phyloP scores from a whole-genome alignment of 2,888 invertebrate species.

The Synergus japonicus region DNA sequence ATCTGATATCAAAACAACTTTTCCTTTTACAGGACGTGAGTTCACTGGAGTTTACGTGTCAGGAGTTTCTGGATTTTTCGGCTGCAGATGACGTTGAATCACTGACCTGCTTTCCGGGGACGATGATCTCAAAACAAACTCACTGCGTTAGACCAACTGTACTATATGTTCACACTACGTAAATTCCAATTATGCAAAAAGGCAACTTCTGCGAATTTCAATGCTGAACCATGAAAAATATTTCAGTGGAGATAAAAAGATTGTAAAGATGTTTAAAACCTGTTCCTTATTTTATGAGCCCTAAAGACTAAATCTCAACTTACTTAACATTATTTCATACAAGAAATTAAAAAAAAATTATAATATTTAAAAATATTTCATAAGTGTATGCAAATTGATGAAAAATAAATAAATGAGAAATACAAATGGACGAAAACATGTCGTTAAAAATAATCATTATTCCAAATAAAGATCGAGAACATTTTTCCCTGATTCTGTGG shows the following conservation, averaged over 20 bases:
- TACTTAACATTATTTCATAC: no score
- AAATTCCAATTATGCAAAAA: conserved; percentile 2
- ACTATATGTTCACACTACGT: conserved; percentile 30
- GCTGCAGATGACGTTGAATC: conserved; percentile 44
- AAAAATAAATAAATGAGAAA: no score
- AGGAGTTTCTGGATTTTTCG: conserved; percentile 32
- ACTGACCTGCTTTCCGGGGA: conserved; percentile 52
- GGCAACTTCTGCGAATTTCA: neutral
- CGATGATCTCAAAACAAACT: conserved; percentile 40
- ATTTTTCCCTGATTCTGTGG: neutral
- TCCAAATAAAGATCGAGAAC: neutral
- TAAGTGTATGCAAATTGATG: no score
- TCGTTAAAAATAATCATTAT: no score
- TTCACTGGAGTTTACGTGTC: conserved; percentile 13
- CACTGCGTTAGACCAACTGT: conserved; percentile 39
- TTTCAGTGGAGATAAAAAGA: neutral
- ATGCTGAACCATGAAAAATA: neutral
- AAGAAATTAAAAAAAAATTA: no score
- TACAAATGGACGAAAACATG: no score
- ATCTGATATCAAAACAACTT: conserved; percentile 17
- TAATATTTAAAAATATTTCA: no score
- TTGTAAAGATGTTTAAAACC: neutral
- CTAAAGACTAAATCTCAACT: neutral
- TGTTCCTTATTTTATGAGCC: neutral
- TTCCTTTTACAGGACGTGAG: conserved; percentile 33